phyloP scores from a whole-genome alignment of 2,113 vertebrate species.

The Brachyhypopomus occidentalis region DNA sequence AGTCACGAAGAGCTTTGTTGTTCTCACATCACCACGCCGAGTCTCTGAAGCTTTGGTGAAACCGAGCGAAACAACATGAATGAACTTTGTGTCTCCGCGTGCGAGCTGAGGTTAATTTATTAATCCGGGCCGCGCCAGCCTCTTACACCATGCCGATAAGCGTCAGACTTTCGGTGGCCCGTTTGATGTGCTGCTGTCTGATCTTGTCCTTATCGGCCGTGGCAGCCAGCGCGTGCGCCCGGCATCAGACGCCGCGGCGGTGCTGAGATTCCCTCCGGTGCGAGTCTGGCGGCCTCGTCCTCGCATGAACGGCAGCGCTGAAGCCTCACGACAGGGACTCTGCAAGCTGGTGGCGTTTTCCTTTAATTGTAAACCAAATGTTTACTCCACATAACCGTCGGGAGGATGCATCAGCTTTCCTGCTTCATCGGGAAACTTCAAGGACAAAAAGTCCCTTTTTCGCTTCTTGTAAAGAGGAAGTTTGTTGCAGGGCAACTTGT shows the following conservation, averaged over 20 bases:
- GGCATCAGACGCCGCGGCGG: constrained; percentile 22
- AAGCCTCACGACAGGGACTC: constrained; percentile 37
- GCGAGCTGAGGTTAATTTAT: constrained; percentile 56
- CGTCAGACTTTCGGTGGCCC: constrained; percentile 61
- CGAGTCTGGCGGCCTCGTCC: too few species aligned
- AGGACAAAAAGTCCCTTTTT: not conserved
- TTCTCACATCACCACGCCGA: constrained; percentile 31
- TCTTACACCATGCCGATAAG: constrained; percentile 57
- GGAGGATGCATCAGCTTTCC: constrained; percentile 59
- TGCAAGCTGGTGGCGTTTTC: constrained; percentile 54
- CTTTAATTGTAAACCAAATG: constrained; percentile 70
- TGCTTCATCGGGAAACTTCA: constrained; percentile 43
- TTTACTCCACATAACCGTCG: constrained; percentile 63
- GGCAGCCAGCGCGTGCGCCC: constrained; percentile 64
- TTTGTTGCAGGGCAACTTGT: not conserved
- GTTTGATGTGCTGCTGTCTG: constrained; percentile 64
- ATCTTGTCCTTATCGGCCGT: constrained; percentile 68
- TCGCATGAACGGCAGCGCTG: too few species aligned
- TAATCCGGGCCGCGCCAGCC: constrained; percentile 55
- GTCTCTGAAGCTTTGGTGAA: constrained; percentile 33
- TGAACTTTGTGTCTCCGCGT: constrained; percentile 52
- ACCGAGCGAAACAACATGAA: constrained; percentile 56
- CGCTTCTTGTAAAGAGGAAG: not conserved
- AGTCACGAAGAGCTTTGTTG: constrained; percentile 54
- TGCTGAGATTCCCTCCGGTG: constrained; percentile 40